phyloP scores from a whole-genome alignment of 2,888 invertebrate species.

The Caenorhabditis wallacei region DNA sequence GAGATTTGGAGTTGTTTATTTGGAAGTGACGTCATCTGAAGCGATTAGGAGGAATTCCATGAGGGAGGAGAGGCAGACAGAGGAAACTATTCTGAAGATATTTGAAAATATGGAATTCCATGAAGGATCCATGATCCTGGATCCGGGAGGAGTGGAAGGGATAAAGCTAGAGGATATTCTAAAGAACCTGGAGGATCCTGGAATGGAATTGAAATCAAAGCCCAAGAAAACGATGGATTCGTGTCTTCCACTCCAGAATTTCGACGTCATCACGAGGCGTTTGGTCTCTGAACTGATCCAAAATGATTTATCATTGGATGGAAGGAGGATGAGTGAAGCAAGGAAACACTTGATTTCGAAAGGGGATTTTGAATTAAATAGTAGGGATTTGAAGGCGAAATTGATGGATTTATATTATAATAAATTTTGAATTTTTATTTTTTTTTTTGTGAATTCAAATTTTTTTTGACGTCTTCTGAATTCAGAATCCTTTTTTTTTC shows the following conservation, averaged over 20 bases:
- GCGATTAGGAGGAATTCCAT: conserved; percentile 54
- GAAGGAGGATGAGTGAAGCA: conserved; percentile 8
- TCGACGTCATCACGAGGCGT: conserved; percentile 8
- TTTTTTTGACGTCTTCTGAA: not conserved
- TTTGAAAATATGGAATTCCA: conserved; percentile 33
- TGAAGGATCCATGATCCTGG: conserved; percentile 16
- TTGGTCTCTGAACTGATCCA: conserved; percentile 38
- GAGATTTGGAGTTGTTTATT: conserved; percentile 43
- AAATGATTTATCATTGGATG: conserved; percentile 20
- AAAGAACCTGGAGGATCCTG: not conserved
- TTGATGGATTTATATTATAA: conserved; percentile 11
- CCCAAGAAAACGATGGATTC: not conserved
- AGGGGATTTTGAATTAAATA: not conserved
- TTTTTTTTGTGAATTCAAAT: not conserved
- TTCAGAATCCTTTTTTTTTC: too few relatives aligned
- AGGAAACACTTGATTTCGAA: conserved; percentile 12
- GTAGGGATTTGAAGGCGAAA: conserved; percentile 1
- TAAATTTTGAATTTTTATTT: not conserved
- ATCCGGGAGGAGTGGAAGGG: not conserved
- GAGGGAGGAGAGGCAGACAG: not conserved
- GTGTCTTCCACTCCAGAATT: not conserved
- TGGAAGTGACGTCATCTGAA: conserved; percentile 23
- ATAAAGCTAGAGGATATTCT: not conserved
- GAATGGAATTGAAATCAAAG: not conserved
- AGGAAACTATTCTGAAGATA: conserved; percentile 49